Conservation (phyloP, 2,113 vertebrate species). For the Actinemys pallida region DNA sequence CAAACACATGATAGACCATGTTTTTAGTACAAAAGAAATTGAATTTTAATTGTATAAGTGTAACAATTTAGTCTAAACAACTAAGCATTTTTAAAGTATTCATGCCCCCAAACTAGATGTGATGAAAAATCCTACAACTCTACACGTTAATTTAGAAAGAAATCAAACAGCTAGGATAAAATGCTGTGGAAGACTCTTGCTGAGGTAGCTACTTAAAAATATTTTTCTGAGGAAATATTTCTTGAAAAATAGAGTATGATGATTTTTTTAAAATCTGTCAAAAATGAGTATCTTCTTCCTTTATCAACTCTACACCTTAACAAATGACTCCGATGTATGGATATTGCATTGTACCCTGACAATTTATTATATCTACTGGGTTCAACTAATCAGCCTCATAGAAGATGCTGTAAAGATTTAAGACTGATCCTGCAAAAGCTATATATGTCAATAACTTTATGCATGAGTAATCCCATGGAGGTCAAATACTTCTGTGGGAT, state of each 20-base stretch:
- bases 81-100: background rate
- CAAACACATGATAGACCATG: background rate
- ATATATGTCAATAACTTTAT: background rate
- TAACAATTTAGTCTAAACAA: background rate
- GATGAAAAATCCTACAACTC: background rate
- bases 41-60: background rate
- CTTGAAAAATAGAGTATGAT: background rate
- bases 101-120: background rate
- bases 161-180: background rate
- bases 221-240: background rate
- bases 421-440: slow-evolving; percentile 38
- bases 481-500: background rate
- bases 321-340: background rate
- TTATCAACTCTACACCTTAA: background rate
- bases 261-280: background rate
- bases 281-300: background rate
- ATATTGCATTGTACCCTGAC: background rate
- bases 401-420: background rate
- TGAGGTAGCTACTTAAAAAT: background rate
- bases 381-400: slow-evolving; percentile 39
- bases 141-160: background rate
- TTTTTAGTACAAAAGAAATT: background rate
- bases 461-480: background rate
- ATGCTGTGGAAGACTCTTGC: background rate
- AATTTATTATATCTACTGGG: background rate